Evolutionary conservation across 2,888 invertebrate genomes (phyloP).

Genomic region (Choreutis nemorana): DNA sequence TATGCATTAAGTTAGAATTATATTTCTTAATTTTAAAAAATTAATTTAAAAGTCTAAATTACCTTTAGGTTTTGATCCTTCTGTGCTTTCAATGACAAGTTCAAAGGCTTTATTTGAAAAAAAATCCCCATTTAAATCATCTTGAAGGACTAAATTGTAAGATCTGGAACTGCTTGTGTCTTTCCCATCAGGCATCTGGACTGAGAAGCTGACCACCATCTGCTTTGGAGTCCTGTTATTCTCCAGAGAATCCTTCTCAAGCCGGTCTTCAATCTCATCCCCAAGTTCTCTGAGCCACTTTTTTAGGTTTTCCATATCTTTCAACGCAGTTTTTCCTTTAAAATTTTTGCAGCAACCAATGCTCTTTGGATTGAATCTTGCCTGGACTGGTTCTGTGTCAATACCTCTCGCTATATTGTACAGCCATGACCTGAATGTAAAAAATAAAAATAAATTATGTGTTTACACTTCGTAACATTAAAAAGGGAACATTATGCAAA

Average conservation of each 20-base stretch:
- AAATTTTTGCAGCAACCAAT: conserved; percentile 97
- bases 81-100: conserved; percentile 70
- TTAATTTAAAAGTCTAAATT: no score
- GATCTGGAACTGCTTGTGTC: conserved; percentile 72
- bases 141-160: conserved; percentile 61
- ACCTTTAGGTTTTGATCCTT: conserved; percentile 44
- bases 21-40: neutral
- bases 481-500: no score
- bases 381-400: conserved; percentile 86
- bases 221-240: conserved; percentile 83
- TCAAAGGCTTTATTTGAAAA: conserved; percentile 73
- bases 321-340: conserved; percentile 79
- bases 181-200: conserved; percentile 58
- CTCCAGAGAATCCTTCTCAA: conserved; percentile 81
- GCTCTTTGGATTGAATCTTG: conserved; percentile 87
- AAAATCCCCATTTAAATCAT: conserved; percentile 71
- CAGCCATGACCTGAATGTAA: conserved; percentile 74
- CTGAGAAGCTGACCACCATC: conserved; percentile 77
- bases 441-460: neutral
- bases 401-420: conserved; percentile 87
- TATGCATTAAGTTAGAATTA: no score
- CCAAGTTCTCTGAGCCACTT: conserved; percentile 86
- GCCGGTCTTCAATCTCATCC: conserved; percentile 82
- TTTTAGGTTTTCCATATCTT: conserved; percentile 69
- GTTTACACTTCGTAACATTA: neutral